Evolutionary conservation across 37 sponge, comb jelly and placozoan species (phyloP).

Genomic region (Oscarella lobularis): DNA sequence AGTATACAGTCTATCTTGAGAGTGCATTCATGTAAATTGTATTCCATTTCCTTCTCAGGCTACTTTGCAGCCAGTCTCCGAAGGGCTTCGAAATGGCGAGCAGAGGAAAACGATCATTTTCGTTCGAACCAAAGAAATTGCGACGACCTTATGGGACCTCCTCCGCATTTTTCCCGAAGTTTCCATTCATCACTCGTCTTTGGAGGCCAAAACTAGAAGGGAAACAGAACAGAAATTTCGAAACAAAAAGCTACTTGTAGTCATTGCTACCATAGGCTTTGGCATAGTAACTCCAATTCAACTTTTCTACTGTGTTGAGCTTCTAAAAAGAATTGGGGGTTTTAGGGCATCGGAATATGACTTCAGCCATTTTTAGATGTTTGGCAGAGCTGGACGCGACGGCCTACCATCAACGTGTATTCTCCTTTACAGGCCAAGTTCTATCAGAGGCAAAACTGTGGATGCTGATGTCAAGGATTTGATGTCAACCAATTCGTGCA

Average conservation of each 20-base stretch:
- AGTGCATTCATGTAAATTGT: background rate
- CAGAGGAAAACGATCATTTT: background rate
- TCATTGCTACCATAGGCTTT: background rate
- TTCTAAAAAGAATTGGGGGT: too few relatives aligned
- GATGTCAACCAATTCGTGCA: too few relatives aligned
- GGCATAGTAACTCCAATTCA: conserved; percentile 1
- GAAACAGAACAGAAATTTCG: background rate
- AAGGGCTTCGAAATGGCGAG: background rate
- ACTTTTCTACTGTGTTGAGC: too few relatives aligned
- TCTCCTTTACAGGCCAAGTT: too few relatives aligned
- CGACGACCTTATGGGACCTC: background rate
- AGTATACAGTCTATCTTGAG: background rate
- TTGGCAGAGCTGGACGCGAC: too few relatives aligned
- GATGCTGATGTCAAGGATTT: too few relatives aligned
- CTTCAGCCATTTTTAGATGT: too few relatives aligned
- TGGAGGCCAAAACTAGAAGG: background rate
- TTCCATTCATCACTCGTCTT: background rate
- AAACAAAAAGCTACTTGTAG: background rate
- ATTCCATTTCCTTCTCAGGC: background rate
- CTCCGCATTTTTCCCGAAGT: background rate
- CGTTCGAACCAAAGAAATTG: background rate
- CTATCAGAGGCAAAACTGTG: too few relatives aligned
- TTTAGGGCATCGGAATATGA: too few relatives aligned
- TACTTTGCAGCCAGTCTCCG: background rate
- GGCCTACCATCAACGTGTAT: too few relatives aligned